phyloP scores from a whole-genome alignment of 2,888 invertebrate species.

The Hanleya hanleyi region DNA sequence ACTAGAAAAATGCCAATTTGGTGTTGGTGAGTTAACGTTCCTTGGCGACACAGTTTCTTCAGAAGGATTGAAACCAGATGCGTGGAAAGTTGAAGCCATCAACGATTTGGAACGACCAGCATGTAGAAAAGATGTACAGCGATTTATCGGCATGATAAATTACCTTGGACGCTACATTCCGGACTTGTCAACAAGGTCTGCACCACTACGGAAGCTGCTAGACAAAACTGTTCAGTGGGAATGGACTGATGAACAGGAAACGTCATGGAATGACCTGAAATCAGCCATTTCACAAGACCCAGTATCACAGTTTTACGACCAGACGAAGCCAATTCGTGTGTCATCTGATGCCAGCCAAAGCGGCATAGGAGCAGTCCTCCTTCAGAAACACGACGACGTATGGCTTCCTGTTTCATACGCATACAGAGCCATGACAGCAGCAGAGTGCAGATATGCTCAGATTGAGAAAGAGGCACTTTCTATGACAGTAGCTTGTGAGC shows the following conservation, averaged over 20 bases:
- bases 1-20: constrained; percentile 2
- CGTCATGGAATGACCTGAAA: neutral
- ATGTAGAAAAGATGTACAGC: constrained; percentile 16
- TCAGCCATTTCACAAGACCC: neutral
- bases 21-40: too few species aligned
- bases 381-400: neutral
- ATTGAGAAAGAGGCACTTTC: constrained; percentile 43
- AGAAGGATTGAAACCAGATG: constrained; percentile 44
- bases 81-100: constrained; percentile 37
- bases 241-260: constrained; percentile 11
- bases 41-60: constrained; percentile 9
- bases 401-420: constrained; percentile 8
- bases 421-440: constrained; percentile 21
- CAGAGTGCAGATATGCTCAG: constrained; percentile 36
- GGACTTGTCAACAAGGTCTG: constrained; percentile 14
- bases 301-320: constrained; percentile 8
- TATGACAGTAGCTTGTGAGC: constrained; percentile 30
- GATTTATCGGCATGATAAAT: constrained; percentile 23
- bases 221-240: constrained; percentile 8
- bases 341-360: neutral
- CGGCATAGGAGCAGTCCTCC: neutral
- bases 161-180: constrained; percentile 14
- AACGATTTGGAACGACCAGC: neutral
- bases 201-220: constrained; percentile 16
- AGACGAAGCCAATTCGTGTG: neutral